Evolutionary conservation across 37 sponge, comb jelly and placozoan species (phyloP), one percentile per base, ranked within the genome.

Genomic region (Tethya wilhelma): DNA sequence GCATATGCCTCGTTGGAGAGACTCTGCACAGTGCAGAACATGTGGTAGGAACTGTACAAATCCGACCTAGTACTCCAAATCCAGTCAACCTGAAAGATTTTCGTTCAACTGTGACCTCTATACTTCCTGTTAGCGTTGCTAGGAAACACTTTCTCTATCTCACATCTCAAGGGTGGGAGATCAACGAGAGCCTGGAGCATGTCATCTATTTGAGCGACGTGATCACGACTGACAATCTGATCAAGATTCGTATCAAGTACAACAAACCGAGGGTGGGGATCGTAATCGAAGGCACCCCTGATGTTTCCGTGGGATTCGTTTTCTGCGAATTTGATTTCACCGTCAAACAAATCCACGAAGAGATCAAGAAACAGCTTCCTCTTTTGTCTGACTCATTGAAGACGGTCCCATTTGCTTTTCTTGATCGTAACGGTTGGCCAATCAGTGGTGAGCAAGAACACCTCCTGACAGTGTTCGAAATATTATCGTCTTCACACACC

Each of bases 391-490:
- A 67, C 22, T 28, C 65, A 37, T 44, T 78, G 14, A 19, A 14
- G 4, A 38, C 44, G 25, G 25, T 2, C 0, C 70, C 45, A 29
- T 75, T 81, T 33, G 41, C 44, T 17, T 67, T 90, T 64, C 56
- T 94, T 44, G 94, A 94, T 79, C 79, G 55, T 46, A 94, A 94
- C 41, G 69, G 83, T 14, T 94, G 94, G 92, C 94, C 94, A 22
- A 83, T 94, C 26, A 28, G 70, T 37, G 31, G 31, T 12, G 44
- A 59, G 0, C 94, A 94, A 45, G 94, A 94, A 44, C 19, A 19
- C 22, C 12, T 63, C 22, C 38, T 94, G 43, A 26, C 74, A 0
- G 69, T 90, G 0, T 7, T 70, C 5, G 88, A 87, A 23, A 71
- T 82, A 37, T 4, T 60, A 23, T 33, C 26, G 34, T 38, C 45